A percentile compares a stretch with the other conserved stretches of the same genome.
phyloP scores from a whole-genome alignment of 2,113 vertebrate genomes.

The Butorides virescens region DNA sequence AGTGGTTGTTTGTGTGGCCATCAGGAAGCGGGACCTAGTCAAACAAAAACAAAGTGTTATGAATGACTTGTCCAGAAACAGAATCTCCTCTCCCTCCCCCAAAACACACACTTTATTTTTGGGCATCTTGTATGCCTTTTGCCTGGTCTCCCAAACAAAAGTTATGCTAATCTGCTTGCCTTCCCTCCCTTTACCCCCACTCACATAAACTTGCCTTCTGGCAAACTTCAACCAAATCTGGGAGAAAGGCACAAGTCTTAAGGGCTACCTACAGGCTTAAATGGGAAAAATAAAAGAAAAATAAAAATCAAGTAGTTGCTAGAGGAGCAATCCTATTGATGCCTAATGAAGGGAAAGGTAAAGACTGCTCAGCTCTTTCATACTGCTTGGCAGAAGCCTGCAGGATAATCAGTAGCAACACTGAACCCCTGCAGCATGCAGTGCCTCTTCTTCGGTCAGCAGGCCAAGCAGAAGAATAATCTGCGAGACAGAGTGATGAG shows the following conservation, averaged over 20 bases:
- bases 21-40: constrained; percentile 70
- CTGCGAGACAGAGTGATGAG: background rate
- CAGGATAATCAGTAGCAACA: background rate
- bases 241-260: background rate
- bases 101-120: background rate
- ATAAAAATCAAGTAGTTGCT: background rate
- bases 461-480: background rate
- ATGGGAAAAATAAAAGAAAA: background rate
- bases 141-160: background rate
- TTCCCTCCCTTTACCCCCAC: background rate
- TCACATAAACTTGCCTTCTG: background rate
- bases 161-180: background rate
- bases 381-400: background rate
- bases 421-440: background rate
- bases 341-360: background rate
- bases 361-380: background rate
- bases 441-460: background rate
- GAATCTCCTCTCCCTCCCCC: background rate
- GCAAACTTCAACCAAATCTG: background rate
- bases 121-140: background rate
- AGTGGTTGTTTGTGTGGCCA: constrained; percentile 77
- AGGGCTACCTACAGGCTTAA: background rate
- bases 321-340: background rate
- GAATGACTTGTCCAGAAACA: background rate
- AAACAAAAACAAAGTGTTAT: background rate